These are phyloP conservation scores for Acyrthosiphon pisum DNA, from an alignment of 1,140 invertebrate species.

Conservation along the genomic window DNA sequence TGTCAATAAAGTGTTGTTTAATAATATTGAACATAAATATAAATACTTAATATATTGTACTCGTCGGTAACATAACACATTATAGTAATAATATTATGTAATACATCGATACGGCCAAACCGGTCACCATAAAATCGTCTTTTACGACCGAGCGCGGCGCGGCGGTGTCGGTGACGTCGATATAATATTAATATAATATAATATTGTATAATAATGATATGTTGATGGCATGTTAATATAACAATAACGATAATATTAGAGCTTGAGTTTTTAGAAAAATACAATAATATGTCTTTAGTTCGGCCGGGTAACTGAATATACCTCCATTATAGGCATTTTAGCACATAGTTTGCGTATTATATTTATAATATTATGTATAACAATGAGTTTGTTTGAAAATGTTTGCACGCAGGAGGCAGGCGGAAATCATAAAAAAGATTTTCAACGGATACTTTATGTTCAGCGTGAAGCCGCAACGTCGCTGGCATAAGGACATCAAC, in stretches of 20 bases:
- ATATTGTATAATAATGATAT: not conserved
- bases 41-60: not conserved
- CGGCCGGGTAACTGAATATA: too few relatives aligned
- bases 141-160: not conserved
- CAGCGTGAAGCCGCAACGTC: not conserved
- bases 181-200: not conserved
- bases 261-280: not conserved
- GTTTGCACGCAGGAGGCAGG: not conserved
- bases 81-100: not conserved
- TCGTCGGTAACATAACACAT: not conserved
- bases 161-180: not conserved
- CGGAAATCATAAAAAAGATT: not conserved
- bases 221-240: too few relatives aligned
- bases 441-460: constrained; percentile 32
- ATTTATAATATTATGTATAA: too few relatives aligned
- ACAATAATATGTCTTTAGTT: not conserved
- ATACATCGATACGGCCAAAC: not conserved
- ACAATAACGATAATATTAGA: not conserved
- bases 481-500: not conserved
- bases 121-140: not conserved
- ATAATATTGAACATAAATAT: not conserved
- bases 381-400: not conserved
- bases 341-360: not conserved
- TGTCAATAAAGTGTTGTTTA: not conserved
- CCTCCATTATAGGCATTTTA: not conserved